These are phyloP conservation scores for Choloepus hoffmanni DNA, from an alignment of 2,113 vertebrate species.

Conservation along the genomic window DNA sequence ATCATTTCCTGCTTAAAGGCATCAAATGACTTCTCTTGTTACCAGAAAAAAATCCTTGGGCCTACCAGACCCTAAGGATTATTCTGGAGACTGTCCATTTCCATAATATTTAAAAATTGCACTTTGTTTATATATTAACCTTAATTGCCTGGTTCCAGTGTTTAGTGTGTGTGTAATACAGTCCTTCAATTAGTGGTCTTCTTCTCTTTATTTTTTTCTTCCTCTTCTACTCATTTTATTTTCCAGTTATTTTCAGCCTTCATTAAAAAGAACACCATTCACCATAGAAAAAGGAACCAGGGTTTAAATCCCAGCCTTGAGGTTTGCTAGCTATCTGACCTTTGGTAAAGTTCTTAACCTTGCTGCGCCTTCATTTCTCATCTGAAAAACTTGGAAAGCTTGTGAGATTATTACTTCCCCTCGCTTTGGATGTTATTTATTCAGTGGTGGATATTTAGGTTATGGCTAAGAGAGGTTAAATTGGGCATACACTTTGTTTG, in stretches of 20 bases:
- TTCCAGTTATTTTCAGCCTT: neutral
- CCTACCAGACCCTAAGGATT: neutral
- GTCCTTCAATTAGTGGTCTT: neutral
- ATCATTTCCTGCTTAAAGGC: constrained; percentile 5
- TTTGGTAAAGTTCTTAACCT: neutral
- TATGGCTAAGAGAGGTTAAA: neutral
- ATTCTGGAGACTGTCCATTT: neutral
- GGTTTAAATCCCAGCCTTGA: neutral
- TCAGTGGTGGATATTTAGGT: neutral
- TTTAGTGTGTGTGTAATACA: constrained; percentile 16
- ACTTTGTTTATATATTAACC: neutral
- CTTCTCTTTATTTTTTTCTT: constrained; percentile 12
- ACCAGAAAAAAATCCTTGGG: neutral
- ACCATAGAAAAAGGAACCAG: neutral
- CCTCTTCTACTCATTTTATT: neutral
- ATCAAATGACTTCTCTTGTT: neutral
- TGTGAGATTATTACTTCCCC: neutral
- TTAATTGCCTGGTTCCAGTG: neutral
- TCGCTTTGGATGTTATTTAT: neutral
- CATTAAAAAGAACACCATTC: neutral
- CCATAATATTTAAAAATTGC: constrained; percentile 1
- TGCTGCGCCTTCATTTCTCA: neutral
- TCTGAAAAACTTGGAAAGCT: neutral
- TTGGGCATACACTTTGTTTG: neutral
- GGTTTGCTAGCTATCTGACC: neutral